Percentiles rank a stretch among this genome's conserved stretches.
phyloP scores from a whole-genome alignment of 2,888 invertebrate species.

The Spilosoma lubricipeda region DNA sequence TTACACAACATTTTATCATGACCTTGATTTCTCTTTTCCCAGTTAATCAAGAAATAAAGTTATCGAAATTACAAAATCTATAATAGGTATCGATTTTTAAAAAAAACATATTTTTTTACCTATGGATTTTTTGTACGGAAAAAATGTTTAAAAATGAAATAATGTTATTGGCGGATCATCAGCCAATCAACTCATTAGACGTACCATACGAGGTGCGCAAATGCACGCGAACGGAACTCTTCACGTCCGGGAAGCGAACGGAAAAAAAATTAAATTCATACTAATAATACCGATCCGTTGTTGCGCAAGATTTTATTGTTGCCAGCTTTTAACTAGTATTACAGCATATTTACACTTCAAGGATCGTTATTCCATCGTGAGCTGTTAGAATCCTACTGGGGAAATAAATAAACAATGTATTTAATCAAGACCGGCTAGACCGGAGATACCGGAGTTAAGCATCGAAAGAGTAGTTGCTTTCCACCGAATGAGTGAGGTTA shows the following conservation, averaged over 20 bases:
- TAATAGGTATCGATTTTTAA: background rate
- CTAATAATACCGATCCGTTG: conserved; percentile 67
- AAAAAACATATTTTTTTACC: background rate
- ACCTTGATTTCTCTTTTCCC: conserved; percentile 42
- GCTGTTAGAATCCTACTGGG: conserved; percentile 22
- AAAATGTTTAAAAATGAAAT: background rate
- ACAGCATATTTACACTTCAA: conserved; percentile 44
- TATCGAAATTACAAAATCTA: conserved; percentile 10
- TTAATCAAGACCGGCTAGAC: background rate
- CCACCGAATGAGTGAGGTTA: background rate
- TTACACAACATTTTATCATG: conserved; percentile 21
- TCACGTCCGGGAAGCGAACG: conserved; percentile 81
- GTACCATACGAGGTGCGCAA: conserved; percentile 32
- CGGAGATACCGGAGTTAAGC: background rate
- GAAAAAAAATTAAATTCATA: conserved; percentile 66
- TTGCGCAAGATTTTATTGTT: conserved; percentile 64
- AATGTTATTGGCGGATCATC: conserved; percentile 10
- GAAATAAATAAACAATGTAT: background rate
- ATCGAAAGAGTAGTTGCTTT: no score
- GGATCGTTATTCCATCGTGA: conserved; percentile 32
- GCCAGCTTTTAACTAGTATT: conserved; percentile 53
- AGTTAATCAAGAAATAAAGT: conserved; percentile 26
- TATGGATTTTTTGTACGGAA: background rate
- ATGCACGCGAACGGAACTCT: conserved; percentile 79
- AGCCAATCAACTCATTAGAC: conserved; percentile 14